Evolutionary conservation across 2,888 invertebrate genomes (phyloP).

Genomic region (Stenodera caucasica): DNA sequence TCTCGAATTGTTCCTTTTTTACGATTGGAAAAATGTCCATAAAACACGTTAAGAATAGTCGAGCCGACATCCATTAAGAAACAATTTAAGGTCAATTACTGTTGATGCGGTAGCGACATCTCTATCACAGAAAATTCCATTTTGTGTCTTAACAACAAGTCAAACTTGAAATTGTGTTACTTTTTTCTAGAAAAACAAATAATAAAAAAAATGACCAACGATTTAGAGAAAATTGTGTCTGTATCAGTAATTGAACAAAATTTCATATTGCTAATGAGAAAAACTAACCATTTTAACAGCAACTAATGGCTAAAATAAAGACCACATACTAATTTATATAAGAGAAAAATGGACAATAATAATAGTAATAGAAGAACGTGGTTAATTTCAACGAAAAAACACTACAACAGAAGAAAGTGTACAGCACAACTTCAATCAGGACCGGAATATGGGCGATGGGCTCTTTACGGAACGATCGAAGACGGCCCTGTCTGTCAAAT

Average conservation of each 20-base stretch:
- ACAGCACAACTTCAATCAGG: too few relatives aligned
- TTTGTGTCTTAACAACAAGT: constrained; percentile 4
- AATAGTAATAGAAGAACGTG: background rate
- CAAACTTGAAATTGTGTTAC: constrained; percentile 7
- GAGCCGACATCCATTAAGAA: constrained; percentile 24
- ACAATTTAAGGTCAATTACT: constrained; percentile 26
- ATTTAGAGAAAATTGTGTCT: constrained; percentile 17
- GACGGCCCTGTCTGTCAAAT: too few relatives aligned
- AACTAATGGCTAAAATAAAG: background rate
- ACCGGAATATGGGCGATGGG: too few relatives aligned
- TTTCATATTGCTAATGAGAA: constrained; percentile 29
- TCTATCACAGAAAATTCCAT: constrained; percentile 18
- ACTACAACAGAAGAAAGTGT: background rate
- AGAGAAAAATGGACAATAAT: background rate
- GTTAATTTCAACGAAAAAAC: background rate
- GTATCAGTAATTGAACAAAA: constrained; percentile 29
- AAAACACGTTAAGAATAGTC: constrained; percentile 9
- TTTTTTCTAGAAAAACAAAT: background rate
- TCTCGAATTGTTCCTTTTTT: background rate
- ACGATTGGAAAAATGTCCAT: constrained; percentile 2
- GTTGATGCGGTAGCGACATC: constrained; percentile 21
- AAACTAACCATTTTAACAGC: constrained; percentile 27
- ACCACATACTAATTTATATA: background rate
- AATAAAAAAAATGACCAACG: background rate
- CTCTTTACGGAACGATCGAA: too few relatives aligned